phyloP scores from a whole-genome alignment of 2,888 invertebrate species.

The Ophioninae sp. region DNA sequence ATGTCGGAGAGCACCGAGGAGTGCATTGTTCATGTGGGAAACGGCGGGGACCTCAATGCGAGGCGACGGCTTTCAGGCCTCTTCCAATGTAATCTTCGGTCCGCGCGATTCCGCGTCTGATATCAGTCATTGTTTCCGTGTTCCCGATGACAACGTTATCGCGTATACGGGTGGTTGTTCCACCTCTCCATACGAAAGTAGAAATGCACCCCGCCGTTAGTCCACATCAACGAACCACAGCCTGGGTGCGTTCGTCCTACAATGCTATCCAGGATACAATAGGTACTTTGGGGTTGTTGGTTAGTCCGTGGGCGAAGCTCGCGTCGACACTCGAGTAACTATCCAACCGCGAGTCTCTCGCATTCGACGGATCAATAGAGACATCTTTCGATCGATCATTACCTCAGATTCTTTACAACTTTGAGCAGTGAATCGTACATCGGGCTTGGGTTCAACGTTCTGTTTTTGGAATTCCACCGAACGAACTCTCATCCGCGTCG shows the following conservation, averaged over 20 bases:
- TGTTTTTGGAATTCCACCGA: slow-evolving; percentile 8
- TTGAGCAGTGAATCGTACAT: background rate
- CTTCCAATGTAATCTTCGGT: slow-evolving; percentile 64
- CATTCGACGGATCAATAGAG: slow-evolving; percentile 28
- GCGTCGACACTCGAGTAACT: slow-evolving; percentile 22
- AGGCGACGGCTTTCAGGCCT: slow-evolving; percentile 57
- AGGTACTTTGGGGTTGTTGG: slow-evolving; percentile 24
- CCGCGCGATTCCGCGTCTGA: slow-evolving; percentile 54
- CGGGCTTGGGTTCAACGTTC: background rate
- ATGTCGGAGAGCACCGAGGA: slow-evolving; percentile 11
- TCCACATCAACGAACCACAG: slow-evolving; percentile 22
- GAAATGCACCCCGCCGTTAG: slow-evolving; percentile 14
- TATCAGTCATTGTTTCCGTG: slow-evolving; percentile 64
- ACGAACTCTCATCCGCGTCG: slow-evolving; percentile 11
- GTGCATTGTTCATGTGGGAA: slow-evolving; percentile 51
- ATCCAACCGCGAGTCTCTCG: background rate
- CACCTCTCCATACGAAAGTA: slow-evolving; percentile 32
- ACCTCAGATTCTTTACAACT: background rate
- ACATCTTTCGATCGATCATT: slow-evolving; percentile 24
- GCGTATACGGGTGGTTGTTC: slow-evolving; percentile 20
- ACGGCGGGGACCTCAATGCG: slow-evolving; percentile 29
- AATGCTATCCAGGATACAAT: slow-evolving; percentile 50
- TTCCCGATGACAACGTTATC: slow-evolving; percentile 64
- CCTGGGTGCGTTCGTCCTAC: slow-evolving; percentile 44
- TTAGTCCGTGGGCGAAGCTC: slow-evolving; percentile 23